phyloP scores from a whole-genome alignment of 2,888 invertebrate genomes.

The Neoascia interrupta region DNA sequence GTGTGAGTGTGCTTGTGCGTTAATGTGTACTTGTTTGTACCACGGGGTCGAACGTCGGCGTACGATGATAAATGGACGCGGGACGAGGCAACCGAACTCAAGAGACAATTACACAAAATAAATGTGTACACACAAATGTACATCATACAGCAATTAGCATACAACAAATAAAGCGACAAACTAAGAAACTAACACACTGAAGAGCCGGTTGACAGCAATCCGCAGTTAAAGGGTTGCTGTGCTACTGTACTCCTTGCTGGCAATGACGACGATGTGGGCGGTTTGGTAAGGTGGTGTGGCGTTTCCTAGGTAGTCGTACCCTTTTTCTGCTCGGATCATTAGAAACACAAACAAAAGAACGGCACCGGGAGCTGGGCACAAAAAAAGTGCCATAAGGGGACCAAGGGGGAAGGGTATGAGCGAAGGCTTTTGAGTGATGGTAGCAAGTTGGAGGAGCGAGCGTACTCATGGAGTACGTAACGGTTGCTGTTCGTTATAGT shows the following conservation, averaged over 20 bases:
- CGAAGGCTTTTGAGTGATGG: constrained; percentile 35
- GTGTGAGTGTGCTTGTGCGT: constrained; percentile 15
- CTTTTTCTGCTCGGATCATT: constrained; percentile 64
- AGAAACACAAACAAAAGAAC: constrained; percentile 65
- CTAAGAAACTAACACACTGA: constrained; percentile 64
- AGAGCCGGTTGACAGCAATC: constrained; percentile 52
- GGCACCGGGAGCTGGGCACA: constrained; percentile 32
- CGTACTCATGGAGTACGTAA: constrained; percentile 35
- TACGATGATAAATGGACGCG: constrained; percentile 53
- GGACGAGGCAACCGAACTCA: constrained; percentile 36
- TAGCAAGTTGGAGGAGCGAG: background rate
- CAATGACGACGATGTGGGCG: too few relatives aligned
- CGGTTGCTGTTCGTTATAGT: constrained; percentile 49
- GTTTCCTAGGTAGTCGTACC: constrained; percentile 38
- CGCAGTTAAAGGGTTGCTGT: constrained; percentile 15
- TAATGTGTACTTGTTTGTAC: constrained; percentile 35
- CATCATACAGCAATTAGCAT: constrained; percentile 69
- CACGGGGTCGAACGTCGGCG: constrained; percentile 37
- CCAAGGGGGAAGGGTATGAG: background rate
- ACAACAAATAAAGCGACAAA: constrained; percentile 63
- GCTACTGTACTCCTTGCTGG: too few relatives aligned
- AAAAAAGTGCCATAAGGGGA: background rate
- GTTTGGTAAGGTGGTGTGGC: constrained; percentile 4
- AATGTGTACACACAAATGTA: constrained; percentile 66
- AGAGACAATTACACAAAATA: constrained; percentile 68